Percentiles rank a stretch among this genome's conserved stretches.
phyloP scores from a whole-genome alignment of 2,888 invertebrate genomes.

The Amphipoea lucens region DNA sequence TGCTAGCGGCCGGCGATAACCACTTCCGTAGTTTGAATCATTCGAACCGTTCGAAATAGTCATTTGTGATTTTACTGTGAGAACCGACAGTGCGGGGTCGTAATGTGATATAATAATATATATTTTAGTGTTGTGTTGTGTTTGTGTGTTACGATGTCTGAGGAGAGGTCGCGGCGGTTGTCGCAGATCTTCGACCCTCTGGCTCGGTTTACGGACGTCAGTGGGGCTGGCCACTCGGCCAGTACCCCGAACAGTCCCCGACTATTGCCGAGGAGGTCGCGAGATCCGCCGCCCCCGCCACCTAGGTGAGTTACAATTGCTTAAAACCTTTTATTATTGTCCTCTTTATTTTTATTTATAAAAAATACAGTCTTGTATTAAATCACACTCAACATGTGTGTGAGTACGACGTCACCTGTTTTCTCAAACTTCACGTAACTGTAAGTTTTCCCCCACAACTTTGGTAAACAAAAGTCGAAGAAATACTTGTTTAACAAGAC shows the following conservation, averaged over 20 bases:
- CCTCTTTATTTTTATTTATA: not conserved
- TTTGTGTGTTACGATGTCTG: slow-evolving; percentile 89
- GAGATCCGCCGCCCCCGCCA: slow-evolving; percentile 88
- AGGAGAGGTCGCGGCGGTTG: slow-evolving; percentile 93
- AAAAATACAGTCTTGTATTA: not conserved
- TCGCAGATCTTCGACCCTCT: slow-evolving; percentile 96
- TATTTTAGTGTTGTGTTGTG: slow-evolving; percentile 79
- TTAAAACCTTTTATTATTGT: not conserved
- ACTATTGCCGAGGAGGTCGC: slow-evolving; percentile 90
- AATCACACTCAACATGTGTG: not conserved
- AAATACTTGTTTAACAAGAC: not conserved
- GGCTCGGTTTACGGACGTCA: slow-evolving; percentile 93
- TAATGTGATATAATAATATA: slow-evolving; percentile 80
- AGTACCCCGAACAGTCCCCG: slow-evolving; percentile 94
- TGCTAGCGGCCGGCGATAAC: slow-evolving; percentile 75
- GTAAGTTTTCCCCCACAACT: not conserved
- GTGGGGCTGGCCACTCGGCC: slow-evolving; percentile 88
- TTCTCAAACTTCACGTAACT: not conserved
- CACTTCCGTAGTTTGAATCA: slow-evolving; percentile 82
- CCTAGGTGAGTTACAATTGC: slow-evolving; percentile 80
- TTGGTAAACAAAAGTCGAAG: not conserved
- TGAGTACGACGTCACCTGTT: not conserved
- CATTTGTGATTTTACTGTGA: slow-evolving; percentile 82
- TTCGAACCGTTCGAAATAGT: slow-evolving; percentile 85
- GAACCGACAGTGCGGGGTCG: slow-evolving; percentile 76